Conservation (phyloP, 2,888 invertebrate species). For the Alsophila aescularia region DNA sequence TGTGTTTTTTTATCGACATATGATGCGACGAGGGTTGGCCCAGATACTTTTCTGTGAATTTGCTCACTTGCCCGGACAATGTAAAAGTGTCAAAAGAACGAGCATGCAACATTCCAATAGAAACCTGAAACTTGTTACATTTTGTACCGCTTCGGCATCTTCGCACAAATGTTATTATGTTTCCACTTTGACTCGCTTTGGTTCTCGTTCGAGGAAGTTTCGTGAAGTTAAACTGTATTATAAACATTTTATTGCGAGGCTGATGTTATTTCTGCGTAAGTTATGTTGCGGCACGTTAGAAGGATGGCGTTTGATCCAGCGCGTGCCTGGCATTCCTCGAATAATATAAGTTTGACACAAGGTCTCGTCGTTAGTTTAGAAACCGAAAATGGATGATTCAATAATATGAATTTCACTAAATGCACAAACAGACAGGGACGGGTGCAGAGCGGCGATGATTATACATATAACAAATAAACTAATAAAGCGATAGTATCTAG, state of each 20-base stretch:
- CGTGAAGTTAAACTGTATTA: not conserved
- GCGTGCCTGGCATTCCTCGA: slow-evolving; percentile 29
- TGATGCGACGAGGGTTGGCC: too few species aligned
- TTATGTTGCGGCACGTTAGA: slow-evolving; percentile 10
- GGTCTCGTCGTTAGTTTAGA: not conserved
- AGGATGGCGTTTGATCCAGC: slow-evolving; percentile 9
- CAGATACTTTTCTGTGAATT: too few species aligned
- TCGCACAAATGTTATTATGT: not conserved
- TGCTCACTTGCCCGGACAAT: not conserved
- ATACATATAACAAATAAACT: too few species aligned
- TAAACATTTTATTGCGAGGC: not conserved
- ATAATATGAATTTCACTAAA: too few species aligned
- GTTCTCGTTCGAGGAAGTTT: not conserved
- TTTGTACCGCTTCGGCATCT: not conserved
- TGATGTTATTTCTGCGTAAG: slow-evolving; percentile 6
- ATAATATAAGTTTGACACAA: slow-evolving; percentile 22
- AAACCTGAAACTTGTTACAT: not conserved
- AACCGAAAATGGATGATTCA: not conserved
- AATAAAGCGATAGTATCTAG: too few species aligned
- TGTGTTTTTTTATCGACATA: too few species aligned
- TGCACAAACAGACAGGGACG: too few species aligned
- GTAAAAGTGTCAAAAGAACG: not conserved
- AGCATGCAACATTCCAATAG: not conserved
- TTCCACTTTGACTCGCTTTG: not conserved
- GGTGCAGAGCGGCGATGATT: too few species aligned